Evolutionary conservation across 2,113 vertebrate genomes (phyloP), one percentile per base, ranked within the genome.

Genomic region (Hypanus sabinus): DNA sequence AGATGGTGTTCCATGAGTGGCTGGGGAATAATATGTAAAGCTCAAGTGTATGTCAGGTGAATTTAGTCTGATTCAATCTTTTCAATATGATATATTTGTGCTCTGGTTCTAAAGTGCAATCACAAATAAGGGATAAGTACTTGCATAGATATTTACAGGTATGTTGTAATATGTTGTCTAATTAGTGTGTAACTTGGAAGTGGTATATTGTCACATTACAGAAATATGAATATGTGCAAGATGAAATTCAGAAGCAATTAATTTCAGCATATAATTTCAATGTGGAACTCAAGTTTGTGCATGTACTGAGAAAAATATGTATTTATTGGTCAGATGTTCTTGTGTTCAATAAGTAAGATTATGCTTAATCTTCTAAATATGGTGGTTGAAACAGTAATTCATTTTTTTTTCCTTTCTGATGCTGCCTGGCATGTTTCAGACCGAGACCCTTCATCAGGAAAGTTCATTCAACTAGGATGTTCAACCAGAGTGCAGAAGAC

Each of bases 31-130:
- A 93, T 73, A 38, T 55, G 36, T 93, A 93, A 93, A 71, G 73
- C n/a, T 22, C 16, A 46, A 46, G 4, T 12, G 38, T 73, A 38
- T 46, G 36, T 46, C 91, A 93, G 71, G 65, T 73, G 9, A 93
- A 73, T 93, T 73, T 73, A 3, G 38, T 73, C 24, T 2, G 27
- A 38, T 24, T 93, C 38, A 55, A 36, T 46, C 91, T 73, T 36
- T 93, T 93, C 38, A 24, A 93, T 73, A 46, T 93, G 20, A 27
- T 93, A 20, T 38, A 38, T 92, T 68, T 92, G 36, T 92, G 18
- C 22, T 92, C 38, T 65, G 36, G n/a, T 2, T 71, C 62, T 36
- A 27, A 9, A 46, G 0, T 18, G 33, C 24, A 27, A 14, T 71
- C 90, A 27, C 90, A 92, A 71, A 27, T 92, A 71, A 92, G 1